A percentile compares a stretch with the other conserved stretches of the same genome.
Conservation (phyloP, 2,113 vertebrate genomes). For the Chunga burmeisteri region DNA sequence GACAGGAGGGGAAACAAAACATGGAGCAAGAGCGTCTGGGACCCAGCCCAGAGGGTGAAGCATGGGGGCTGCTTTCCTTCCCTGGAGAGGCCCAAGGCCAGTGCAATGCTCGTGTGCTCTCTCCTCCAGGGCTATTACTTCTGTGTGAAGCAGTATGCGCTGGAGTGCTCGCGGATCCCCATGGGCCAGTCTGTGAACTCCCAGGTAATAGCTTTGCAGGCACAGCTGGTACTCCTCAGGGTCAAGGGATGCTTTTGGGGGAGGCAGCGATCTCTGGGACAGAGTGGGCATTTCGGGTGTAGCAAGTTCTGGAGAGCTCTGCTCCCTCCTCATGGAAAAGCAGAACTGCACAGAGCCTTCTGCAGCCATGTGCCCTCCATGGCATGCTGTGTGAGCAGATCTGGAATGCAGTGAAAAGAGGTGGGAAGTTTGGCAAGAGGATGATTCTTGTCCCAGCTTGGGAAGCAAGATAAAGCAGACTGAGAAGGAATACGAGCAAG, state of each 20-base stretch:
- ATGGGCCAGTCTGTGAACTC: conserved; percentile 98
- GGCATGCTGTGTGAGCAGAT: not conserved
- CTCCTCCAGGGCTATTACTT: conserved; percentile 91
- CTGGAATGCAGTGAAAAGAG: not conserved
- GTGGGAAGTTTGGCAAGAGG: not conserved
- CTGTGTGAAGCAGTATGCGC: conserved; percentile 96
- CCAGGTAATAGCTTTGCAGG: conserved; percentile 81
- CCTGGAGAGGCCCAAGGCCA: not conserved
- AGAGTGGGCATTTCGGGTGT: not conserved
- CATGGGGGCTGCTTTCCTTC: not conserved
- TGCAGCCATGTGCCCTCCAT: rapidly evolving
- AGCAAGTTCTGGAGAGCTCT: not conserved
- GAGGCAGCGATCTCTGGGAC: not conserved
- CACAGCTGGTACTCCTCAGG: not conserved
- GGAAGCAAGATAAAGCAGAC: not conserved
- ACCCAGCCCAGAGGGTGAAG: not conserved
- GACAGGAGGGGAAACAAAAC: not conserved
- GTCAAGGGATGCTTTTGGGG: not conserved
- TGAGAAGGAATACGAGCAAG: not conserved
- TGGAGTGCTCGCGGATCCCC: conserved; percentile 96
- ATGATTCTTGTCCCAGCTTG: not conserved
- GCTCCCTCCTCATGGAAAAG: not conserved
- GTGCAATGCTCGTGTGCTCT: not conserved
- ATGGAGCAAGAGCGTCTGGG: not conserved
- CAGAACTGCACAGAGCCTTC: not conserved